phyloP scores from a whole-genome alignment of 2,888 invertebrate genomes.

The Lasioglossum malachurum region DNA sequence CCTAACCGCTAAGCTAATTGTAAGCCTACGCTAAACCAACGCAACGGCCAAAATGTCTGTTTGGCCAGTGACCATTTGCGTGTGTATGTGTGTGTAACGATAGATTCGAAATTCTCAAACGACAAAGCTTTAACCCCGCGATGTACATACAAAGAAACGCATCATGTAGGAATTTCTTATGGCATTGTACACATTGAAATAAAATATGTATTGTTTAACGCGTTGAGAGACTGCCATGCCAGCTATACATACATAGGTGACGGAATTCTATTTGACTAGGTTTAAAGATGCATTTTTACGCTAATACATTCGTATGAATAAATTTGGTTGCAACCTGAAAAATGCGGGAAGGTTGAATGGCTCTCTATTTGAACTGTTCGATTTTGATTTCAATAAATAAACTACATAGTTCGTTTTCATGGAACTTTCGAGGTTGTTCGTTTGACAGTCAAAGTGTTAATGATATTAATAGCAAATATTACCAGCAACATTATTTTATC shows the following conservation, averaged over 20 bases:
- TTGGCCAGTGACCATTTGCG: background rate
- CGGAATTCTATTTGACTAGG: background rate
- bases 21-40: background rate
- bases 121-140: background rate
- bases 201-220: background rate
- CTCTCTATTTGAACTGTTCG: background rate
- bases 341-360: background rate
- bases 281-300: background rate
- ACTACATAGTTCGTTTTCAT: background rate
- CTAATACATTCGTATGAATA: background rate
- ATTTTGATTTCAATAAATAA: background rate
- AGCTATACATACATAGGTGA: background rate
- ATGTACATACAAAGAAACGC: background rate
- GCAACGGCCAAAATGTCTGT: too few species aligned
- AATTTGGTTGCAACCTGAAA: background rate
- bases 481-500: background rate
- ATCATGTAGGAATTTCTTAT: background rate
- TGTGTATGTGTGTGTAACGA: background rate
- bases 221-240: background rate
- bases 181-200: background rate
- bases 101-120: background rate
- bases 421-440: background rate
- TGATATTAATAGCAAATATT: background rate
- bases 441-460: background rate
- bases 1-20: background rate